Evolutionary conservation across 2,888 invertebrate species (phyloP).

Genomic region (Teleogryllus oceanicus): DNA sequence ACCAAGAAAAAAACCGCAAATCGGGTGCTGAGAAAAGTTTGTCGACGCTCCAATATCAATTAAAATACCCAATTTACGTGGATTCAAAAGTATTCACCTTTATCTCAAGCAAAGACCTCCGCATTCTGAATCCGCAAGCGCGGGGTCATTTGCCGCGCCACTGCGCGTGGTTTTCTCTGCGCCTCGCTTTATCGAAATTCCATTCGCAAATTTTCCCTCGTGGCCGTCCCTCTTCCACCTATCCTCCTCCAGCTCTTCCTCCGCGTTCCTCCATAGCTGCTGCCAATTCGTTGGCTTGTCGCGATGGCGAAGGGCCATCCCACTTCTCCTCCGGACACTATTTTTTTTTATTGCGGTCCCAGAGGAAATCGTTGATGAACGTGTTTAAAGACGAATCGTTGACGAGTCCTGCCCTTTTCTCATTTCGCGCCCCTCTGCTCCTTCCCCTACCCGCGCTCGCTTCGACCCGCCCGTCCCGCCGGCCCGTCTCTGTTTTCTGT

Average conservation of each 20-base stretch:
- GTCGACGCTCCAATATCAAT: no score
- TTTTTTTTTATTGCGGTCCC: slow-evolving; percentile 1
- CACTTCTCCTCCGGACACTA: no score
- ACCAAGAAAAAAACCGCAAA: no score
- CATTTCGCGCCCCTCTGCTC: no score
- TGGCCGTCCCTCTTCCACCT: not conserved
- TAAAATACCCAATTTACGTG: no score
- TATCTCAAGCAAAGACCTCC: no score
- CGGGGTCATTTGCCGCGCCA: no score
- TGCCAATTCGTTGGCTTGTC: not conserved
- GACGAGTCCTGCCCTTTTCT: not conserved
- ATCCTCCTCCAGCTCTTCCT: not conserved
- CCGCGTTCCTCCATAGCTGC: not conserved
- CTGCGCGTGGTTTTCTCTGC: no score
- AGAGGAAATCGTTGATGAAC: slow-evolving; percentile 9
- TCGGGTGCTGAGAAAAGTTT: no score
- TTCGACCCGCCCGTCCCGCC: not conserved
- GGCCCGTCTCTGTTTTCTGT: not conserved
- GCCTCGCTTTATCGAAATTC: no score
- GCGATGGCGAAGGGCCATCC: not conserved
- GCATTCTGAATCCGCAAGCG: no score
- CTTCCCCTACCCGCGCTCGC: not conserved
- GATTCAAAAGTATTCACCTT: no score
- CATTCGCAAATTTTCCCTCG: not conserved
- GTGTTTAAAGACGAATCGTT: slow-evolving; percentile 2